Evolutionary conservation across 2,113 vertebrate species (phyloP).

Genomic region (Prionailurus viverrinus): DNA sequence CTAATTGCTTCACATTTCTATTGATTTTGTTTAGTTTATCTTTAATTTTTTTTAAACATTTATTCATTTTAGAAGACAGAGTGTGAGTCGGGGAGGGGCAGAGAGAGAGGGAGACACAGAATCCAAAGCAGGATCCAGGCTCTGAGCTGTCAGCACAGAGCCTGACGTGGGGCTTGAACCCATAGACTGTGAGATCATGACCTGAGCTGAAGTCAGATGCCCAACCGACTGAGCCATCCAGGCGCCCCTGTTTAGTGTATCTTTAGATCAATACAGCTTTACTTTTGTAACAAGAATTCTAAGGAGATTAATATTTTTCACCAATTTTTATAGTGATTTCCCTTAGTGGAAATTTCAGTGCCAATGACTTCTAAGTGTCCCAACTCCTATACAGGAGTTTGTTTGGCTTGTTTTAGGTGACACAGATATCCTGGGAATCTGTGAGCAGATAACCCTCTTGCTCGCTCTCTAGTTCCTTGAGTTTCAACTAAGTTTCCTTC

Average conservation of each 20-base stretch:
- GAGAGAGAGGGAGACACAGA: background rate
- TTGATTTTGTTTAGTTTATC: constrained; percentile 13
- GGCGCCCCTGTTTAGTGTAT: background rate
- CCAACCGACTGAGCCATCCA: background rate
- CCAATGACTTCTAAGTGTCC: background rate
- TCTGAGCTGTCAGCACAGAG: background rate
- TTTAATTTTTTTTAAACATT: background rate
- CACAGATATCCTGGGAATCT: background rate
- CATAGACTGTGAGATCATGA: background rate
- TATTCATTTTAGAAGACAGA: background rate
- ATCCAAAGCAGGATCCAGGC: background rate
- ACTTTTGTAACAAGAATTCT: constrained; percentile 1
- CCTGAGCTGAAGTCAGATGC: background rate
- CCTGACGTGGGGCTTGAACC: background rate
- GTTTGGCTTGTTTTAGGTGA: background rate
- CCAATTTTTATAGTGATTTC: constrained; percentile 18
- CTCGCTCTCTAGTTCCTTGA: constrained; percentile 2
- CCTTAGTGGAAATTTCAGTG: background rate
- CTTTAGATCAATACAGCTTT: constrained; percentile 21
- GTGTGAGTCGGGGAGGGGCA: background rate
- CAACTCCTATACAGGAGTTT: background rate
- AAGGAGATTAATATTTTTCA: constrained; percentile 30
- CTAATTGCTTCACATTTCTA: constrained; percentile 31
- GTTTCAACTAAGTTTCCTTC: constrained; percentile 37
- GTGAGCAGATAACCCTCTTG: background rate